These are phyloP conservation scores for Tupaia tana DNA, from an alignment of 2,113 vertebrate species.

Conservation along the genomic window DNA sequence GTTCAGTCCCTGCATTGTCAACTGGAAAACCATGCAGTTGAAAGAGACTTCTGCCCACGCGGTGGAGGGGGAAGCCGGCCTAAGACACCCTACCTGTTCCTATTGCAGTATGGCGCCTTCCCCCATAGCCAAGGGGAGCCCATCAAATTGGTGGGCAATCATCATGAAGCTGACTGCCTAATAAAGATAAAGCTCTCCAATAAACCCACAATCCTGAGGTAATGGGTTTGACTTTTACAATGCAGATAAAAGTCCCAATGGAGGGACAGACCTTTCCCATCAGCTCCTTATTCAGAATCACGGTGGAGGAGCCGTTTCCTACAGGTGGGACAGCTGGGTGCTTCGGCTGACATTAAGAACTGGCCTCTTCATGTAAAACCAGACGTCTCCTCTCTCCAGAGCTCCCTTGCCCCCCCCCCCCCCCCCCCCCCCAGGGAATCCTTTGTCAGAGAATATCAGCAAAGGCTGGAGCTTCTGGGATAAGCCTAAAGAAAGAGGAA, in stretches of 20 bases:
- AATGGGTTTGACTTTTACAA: slow-evolving; percentile 74
- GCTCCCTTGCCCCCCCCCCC: slow-evolving; percentile 1
- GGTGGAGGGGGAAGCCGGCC: not conserved
- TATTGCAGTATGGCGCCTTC: too few species aligned
- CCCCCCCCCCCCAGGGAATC: not conserved
- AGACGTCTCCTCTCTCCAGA: not conserved
- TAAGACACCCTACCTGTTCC: not conserved
- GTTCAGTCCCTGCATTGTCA: not conserved
- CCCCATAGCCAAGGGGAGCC: not conserved
- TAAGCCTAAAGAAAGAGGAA: not conserved
- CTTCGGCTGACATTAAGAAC: not conserved
- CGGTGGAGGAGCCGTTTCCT: slow-evolving; percentile 1
- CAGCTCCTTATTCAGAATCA: not conserved
- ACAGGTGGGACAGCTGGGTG: not conserved
- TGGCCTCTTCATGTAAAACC: not conserved
- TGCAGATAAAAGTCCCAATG: not conserved
- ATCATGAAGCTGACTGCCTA: slow-evolving; percentile 15
- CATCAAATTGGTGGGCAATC: not conserved
- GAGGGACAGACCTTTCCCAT: slow-evolving; percentile 51
- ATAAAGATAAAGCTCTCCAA: slow-evolving; percentile 69
- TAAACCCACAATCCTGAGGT: slow-evolving; percentile 44
- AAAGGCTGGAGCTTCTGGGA: not conserved
- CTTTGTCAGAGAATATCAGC: not conserved
- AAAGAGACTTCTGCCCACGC: not conserved
- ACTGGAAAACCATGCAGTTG: not conserved